Conservation (phyloP, 2,113 vertebrate species). For the Camelus bactrianus region DNA sequence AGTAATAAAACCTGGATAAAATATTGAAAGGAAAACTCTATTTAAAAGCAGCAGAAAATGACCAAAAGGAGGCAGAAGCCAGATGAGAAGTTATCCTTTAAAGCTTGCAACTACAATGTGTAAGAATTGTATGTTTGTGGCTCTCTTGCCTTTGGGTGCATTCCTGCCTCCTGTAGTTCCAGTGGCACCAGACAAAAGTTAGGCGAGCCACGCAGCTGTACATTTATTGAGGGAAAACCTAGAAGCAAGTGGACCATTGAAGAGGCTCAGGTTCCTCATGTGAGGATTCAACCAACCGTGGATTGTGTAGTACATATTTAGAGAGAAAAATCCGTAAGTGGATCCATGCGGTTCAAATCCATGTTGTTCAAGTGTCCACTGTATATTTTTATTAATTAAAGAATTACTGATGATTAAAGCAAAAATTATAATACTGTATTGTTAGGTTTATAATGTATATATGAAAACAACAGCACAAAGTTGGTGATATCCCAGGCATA, state of each 20-base stretch:
- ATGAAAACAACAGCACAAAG: neutral
- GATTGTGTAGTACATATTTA: no score
- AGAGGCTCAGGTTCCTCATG: no score
- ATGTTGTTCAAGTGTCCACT: neutral
- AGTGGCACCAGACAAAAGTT: neutral
- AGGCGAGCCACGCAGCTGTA: neutral
- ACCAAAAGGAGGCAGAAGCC: neutral
- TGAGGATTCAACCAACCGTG: no score
- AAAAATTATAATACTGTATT: neutral
- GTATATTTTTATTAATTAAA: neutral
- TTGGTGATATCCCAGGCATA: neutral
- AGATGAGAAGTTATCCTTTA: neutral
- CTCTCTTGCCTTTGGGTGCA: neutral
- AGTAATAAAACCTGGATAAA: neutral
- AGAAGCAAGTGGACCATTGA: neutral
- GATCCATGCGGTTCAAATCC: no score
- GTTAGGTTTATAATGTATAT: neutral
- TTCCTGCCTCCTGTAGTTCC: neutral
- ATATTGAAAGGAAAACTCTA: neutral
- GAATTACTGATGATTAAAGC: neutral
- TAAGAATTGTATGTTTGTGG: neutral
- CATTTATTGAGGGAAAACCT: neutral
- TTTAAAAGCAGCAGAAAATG: conserved; percentile 34
- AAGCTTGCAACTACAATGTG: neutral
- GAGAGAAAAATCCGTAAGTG: no score